A percentile compares a stretch with the other conserved stretches of the same genome.
phyloP scores from a whole-genome alignment of 2,797 vertebrate genomes.

The Cacajao melanocephalus region DNA sequence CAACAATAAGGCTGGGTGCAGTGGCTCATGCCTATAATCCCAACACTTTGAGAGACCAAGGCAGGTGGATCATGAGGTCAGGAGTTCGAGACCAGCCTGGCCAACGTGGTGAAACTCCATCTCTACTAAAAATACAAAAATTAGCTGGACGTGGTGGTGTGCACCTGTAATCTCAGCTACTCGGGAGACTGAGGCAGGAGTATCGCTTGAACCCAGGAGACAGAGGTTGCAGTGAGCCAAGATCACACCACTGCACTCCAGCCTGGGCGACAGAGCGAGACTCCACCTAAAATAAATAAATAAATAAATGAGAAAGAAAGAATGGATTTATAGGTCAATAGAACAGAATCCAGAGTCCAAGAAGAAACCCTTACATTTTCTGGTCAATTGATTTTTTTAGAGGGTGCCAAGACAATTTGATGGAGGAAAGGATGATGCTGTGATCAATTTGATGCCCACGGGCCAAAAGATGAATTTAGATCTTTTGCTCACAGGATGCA shows the following conservation, averaged over 20 bases:
- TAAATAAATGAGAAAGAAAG: neutral
- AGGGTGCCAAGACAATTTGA: neutral
- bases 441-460: neutral
- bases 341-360: neutral
- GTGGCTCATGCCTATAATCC: neutral
- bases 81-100: neutral
- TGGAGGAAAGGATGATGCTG: neutral
- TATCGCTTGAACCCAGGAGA: neutral
- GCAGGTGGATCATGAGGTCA: neutral
- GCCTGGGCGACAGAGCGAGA: neutral
- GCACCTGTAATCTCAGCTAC: neutral
- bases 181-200: neutral
- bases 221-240: neutral
- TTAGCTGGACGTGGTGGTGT: neutral
- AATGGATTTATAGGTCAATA: neutral
- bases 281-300: neutral
- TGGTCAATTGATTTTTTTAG: constrained; percentile 35
- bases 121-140: neutral
- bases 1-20: neutral
- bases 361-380: constrained; percentile 35
- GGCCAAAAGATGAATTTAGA: constrained; percentile 10
- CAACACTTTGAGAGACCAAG: neutral
- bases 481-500: neutral
- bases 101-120: no score
- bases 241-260: neutral